These are phyloP conservation scores for Zosterops lateralis DNA, from an alignment of 2,113 vertebrate genomes.

Conservation along the genomic window DNA sequence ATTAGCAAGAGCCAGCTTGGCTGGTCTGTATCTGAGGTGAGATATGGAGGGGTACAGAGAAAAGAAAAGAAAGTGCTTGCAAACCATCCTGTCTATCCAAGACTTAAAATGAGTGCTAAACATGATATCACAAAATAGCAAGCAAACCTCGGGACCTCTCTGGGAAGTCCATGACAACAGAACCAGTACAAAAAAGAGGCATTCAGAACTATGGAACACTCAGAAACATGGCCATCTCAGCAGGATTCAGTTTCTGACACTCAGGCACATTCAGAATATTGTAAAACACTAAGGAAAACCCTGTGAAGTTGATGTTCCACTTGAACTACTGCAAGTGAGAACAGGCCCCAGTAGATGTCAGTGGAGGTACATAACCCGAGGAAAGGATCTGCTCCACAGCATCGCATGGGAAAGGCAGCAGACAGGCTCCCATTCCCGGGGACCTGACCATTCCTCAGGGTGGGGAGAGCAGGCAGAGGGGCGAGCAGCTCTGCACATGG, in stretches of 20 bases:
- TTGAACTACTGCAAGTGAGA: background rate
- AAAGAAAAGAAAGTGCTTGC: background rate
- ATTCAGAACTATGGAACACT: background rate
- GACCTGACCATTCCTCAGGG: background rate
- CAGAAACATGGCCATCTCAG: background rate
- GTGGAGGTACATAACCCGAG: background rate
- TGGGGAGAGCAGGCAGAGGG: accelerated
- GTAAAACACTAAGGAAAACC: background rate
- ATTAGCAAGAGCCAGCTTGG: conserved; percentile 4
- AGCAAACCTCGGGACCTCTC: background rate
- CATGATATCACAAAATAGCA: background rate
- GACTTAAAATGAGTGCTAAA: background rate
- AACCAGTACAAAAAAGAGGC: background rate
- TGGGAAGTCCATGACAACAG: background rate
- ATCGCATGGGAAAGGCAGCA: background rate
- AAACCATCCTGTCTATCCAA: background rate
- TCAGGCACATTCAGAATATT: background rate
- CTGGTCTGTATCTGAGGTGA: background rate
- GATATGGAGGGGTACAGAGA: background rate
- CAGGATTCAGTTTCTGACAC: background rate
- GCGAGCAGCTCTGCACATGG: accelerated
- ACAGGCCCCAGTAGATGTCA: conserved; percentile 28
- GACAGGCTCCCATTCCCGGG: accelerated
- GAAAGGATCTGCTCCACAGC: background rate
- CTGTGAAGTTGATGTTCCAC: background rate